Evolutionary conservation across 2,797 vertebrate species (phyloP).

Genomic region (Eutrigla gurnardus): DNA sequence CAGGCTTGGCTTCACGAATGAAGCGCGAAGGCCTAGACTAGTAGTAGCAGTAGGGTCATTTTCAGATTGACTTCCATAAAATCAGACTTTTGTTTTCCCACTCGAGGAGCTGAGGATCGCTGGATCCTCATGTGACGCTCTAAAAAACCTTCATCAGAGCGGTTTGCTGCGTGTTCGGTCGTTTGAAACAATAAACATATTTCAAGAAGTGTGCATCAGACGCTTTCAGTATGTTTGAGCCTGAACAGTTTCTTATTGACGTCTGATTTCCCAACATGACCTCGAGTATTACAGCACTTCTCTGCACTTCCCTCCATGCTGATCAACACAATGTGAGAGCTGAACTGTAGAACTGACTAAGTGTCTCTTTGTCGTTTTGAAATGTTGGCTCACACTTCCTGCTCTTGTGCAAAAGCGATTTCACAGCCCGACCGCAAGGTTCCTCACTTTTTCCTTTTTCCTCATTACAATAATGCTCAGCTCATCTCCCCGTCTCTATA

Average conservation of each 20-base stretch:
- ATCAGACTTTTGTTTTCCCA: too few species aligned
- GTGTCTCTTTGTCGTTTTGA: constrained; percentile 36
- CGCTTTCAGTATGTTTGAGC: too few species aligned
- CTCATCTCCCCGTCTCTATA: constrained; percentile 17
- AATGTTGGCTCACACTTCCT: constrained; percentile 69
- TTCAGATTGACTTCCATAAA: too few species aligned
- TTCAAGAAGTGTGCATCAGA: too few species aligned
- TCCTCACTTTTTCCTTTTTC: constrained; percentile 41
- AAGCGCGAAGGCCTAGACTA: too few species aligned
- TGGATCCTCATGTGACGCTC: too few species aligned
- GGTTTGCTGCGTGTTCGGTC: too few species aligned
- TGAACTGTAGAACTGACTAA: constrained; percentile 26
- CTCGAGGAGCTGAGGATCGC: too few species aligned
- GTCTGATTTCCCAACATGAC: neutral
- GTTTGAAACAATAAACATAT: too few species aligned
- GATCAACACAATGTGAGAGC: constrained; percentile 16
- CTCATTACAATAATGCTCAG: constrained; percentile 27
- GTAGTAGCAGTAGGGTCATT: too few species aligned
- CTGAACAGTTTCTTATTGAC: neutral
- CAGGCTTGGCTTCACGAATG: neutral
- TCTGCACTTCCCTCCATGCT: neutral
- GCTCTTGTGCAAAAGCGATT: constrained; percentile 66
- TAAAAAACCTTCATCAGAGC: too few species aligned
- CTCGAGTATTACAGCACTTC: neutral
- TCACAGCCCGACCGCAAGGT: constrained; percentile 57